These are phyloP conservation scores for Aplysia californica DNA, from an alignment of 1,140 invertebrate genomes.

Conservation along the genomic window DNA sequence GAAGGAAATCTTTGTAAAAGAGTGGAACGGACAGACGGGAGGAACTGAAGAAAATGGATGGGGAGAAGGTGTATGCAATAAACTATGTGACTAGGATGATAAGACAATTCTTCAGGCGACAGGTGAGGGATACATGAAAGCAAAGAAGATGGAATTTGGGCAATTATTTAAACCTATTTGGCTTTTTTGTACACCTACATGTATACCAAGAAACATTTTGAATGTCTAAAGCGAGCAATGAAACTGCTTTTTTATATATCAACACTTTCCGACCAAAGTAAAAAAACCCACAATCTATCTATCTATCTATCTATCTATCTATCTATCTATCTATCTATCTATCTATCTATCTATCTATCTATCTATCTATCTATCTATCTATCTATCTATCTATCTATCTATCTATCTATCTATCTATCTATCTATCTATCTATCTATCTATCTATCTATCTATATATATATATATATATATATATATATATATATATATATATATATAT, in stretches of 20 bases:
- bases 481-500: not conserved
- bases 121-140: not conserved
- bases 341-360: not conserved
- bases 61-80: no score
- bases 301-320: not conserved
- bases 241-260: not conserved
- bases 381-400: not conserved
- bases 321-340: not conserved
- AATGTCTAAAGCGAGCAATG: no score
- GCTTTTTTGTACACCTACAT: no score
- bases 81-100: no score
- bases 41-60: no score
- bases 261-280: not conserved
- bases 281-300: not conserved
- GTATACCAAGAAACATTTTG: no score
- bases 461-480: not conserved
- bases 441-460: not conserved
- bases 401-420: slow-evolving; percentile 1
- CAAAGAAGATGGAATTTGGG: not conserved
- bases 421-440: slow-evolving; percentile 6
- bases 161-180: not conserved
- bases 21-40: no score
- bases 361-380: not conserved
- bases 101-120: not conserved
- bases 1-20: no score